phyloP scores from a whole-genome alignment of 2,797 vertebrate genomes.

The Cynopterus sphinx region DNA sequence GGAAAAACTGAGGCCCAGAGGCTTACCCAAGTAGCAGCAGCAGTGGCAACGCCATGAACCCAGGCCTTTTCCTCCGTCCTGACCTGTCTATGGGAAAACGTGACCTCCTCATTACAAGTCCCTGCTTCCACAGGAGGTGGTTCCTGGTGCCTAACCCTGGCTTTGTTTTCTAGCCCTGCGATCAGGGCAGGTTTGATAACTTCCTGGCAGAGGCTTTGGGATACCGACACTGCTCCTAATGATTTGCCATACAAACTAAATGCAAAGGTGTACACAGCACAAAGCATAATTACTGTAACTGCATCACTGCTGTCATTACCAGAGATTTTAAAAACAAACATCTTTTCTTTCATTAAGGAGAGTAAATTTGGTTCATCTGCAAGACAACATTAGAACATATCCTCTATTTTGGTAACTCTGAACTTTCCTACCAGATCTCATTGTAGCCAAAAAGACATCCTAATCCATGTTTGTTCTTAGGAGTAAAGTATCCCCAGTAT shows the following conservation, averaged over 20 bases:
- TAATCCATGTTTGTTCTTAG: not conserved
- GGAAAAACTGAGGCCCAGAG: not conserved
- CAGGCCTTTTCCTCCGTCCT: not conserved
- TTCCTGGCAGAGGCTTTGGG: not conserved
- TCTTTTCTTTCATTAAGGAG: not conserved
- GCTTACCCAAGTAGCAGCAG: no score
- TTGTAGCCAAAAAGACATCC: constrained; percentile 22
- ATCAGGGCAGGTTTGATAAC: not conserved
- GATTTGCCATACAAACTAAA: not conserved
- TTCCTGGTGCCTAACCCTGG: not conserved
- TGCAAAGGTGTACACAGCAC: not conserved
- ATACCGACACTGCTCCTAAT: not conserved
- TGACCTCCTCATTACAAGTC: not conserved
- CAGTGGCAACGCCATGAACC: not conserved
- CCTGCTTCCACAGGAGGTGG: not conserved
- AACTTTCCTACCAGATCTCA: constrained; percentile 37
- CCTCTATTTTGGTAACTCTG: constrained; percentile 40
- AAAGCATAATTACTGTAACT: not conserved
- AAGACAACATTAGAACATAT: constrained; percentile 5
- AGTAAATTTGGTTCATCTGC: not conserved
- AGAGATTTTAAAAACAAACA: not conserved
- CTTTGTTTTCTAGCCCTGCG: not conserved
- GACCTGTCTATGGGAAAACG: not conserved
- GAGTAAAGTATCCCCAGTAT: constrained; percentile 34
- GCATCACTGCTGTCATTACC: not conserved